Evolutionary conservation across 2,797 vertebrate species (phyloP).

Genomic region (Melopsittacus undulatus): DNA sequence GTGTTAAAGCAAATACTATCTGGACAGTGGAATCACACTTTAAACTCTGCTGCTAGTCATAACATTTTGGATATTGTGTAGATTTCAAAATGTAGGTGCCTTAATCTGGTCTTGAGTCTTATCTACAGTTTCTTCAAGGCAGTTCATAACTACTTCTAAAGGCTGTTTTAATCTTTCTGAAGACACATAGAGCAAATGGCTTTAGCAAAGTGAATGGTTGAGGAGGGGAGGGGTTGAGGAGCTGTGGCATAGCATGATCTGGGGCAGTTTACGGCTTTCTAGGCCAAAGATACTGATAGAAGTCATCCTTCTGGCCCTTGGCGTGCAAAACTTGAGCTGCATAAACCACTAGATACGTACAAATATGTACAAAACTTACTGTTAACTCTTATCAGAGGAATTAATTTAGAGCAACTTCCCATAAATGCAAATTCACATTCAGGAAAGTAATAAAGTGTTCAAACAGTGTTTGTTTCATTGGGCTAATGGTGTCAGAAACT

Average conservation of each 20-base stretch:
- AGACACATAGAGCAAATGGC: neutral
- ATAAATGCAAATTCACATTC: neutral
- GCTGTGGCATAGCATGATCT: neutral
- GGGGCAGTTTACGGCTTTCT: neutral
- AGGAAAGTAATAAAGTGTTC: neutral
- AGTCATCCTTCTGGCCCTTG: neutral
- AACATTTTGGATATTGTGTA: neutral
- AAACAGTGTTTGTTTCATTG: neutral
- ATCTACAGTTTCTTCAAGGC: neutral
- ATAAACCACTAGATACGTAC: neutral
- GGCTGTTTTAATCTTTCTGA: neutral
- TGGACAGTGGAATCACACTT: neutral
- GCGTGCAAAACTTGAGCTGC: neutral
- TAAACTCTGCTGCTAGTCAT: neutral
- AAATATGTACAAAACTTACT: neutral
- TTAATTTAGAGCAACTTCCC: neutral
- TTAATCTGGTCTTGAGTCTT: neutral
- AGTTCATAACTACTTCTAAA: neutral
- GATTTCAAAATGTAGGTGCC: neutral
- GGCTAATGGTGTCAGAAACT: neutral
- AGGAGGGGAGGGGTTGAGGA: neutral
- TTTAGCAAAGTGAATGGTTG: neutral
- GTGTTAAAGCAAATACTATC: constrained; percentile 6
- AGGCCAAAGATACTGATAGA: neutral
- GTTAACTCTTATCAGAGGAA: neutral